Percentiles rank a stretch among this genome's conserved stretches.
phyloP scores from a whole-genome alignment of 2,888 invertebrate genomes.

The Hirtodrosophila cameraria region DNA sequence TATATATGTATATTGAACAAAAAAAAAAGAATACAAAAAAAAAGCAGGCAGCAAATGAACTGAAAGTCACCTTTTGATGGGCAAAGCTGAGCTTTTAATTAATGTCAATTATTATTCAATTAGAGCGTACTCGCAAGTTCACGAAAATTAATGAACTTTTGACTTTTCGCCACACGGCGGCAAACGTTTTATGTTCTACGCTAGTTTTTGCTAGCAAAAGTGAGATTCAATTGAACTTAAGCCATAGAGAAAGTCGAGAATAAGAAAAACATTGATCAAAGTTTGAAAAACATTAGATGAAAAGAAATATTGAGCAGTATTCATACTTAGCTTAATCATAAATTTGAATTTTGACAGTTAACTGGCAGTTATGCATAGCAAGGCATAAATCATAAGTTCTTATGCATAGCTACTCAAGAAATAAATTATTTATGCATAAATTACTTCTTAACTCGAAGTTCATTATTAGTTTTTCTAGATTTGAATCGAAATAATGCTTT shows the following conservation, averaged over 20 bases:
- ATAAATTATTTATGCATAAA: too few species aligned
- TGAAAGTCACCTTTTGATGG: constrained; percentile 53
- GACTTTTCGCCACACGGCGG: constrained; percentile 37
- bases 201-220: background rate
- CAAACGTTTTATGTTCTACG: constrained; percentile 28
- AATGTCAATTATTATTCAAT: constrained; percentile 78
- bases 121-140: constrained; percentile 64
- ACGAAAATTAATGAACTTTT: constrained; percentile 57
- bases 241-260: background rate
- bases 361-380: too few species aligned
- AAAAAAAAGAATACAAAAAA: background rate
- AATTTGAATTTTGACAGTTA: too few species aligned
- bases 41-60: constrained; percentile 11
- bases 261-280: background rate
- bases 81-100: constrained; percentile 52
- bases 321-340: too few species aligned
- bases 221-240: constrained; percentile 34
- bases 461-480: too few species aligned
- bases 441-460: too few species aligned
- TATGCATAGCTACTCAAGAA: too few species aligned
- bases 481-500: too few species aligned
- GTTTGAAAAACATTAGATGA: too few species aligned
- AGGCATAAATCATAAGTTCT: too few species aligned
- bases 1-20: background rate
- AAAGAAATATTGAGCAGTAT: too few species aligned